Base-by-base conservation (phyloP, 2,113 vertebrate genomes). In the Carettochelys insculpta region DNA sequence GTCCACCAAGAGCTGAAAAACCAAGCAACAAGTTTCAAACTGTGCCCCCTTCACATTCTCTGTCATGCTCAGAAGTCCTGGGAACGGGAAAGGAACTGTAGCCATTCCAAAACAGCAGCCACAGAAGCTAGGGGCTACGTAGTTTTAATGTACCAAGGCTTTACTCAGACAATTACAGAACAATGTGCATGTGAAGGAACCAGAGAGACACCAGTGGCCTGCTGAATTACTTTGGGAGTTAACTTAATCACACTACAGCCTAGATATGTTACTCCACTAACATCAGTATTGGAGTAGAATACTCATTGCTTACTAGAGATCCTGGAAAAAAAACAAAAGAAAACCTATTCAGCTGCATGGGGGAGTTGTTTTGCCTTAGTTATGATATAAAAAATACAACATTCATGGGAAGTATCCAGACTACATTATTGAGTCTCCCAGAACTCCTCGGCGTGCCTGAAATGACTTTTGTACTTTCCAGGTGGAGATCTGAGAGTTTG, bases 201-300 rank as follows among this genome's bases (percentile, higher is more conserved):
- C 1, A 86, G 25, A 3, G 47, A 61, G 2, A 41, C 56, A 25
- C 17, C 1, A 86, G 25, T 3, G 47, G 3, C 0, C 0, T 27
- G 54, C 19, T 27, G 54, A 52, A 19, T 27, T 51, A 54, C 25
- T 85, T 54, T 20, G 20, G 25, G 25, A 52, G 38, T 11, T n/a
- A 11, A 2, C 80, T 87, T 45, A 61, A 83, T 11, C 54, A 41
- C 25, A 75, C 29, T 47, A 48, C 24, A 29, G 48, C 85, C 31
- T 3, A 2, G 77, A 52, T n/a, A 10, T 13, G 19, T 43, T 65
- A 31, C 0, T 0, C 61, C 11, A 22, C 1, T 5, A 43, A 19
- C 85, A n/a, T 53, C 77, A 50, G 11, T 2, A 68, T 71, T 61
- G 61, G 34, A 41, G 22, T 51, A 76, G 29, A 45, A 82, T 16